Conservation (phyloP, 2,888 invertebrate genomes). For the Nipponacmea schrenckii region DNA sequence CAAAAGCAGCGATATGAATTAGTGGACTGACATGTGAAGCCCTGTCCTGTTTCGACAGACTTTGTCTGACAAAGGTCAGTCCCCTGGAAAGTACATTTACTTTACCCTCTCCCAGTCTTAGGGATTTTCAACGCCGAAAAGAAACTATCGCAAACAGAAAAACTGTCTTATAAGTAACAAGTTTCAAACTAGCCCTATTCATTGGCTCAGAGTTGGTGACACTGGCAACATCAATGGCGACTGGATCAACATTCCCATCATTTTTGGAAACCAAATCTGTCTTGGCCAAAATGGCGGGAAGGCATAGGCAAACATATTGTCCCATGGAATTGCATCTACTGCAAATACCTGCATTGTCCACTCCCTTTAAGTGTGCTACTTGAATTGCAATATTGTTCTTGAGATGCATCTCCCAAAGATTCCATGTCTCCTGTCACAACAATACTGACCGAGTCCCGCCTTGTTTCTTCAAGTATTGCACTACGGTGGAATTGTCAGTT, state of each 20-base stretch:
- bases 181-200: neutral
- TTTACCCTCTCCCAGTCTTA: neutral
- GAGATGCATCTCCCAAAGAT: slow-evolving; percentile 22
- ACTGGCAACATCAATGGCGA: slow-evolving; percentile 22
- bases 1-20: neutral
- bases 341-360: slow-evolving; percentile 22
- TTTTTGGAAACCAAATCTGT: slow-evolving; percentile 23
- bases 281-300: slow-evolving; percentile 20
- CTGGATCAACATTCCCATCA: slow-evolving; percentile 22
- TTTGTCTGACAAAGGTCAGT: neutral
- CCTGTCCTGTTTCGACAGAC: slow-evolving; percentile 1
- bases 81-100: neutral
- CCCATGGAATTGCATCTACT: slow-evolving; percentile 21
- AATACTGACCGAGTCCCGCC: neutral
- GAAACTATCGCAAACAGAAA: neutral
- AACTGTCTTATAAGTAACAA: neutral
- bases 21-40: neutral
- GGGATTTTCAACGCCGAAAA: neutral
- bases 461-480: slow-evolving; percentile 9
- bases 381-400: slow-evolving; percentile 26
- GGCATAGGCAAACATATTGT: slow-evolving; percentile 21
- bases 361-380: slow-evolving; percentile 30
- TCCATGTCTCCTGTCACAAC: slow-evolving; percentile 3
- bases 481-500: slow-evolving; percentile 17
- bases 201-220: slow-evolving; percentile 4